These are phyloP conservation scores for Melipona beecheii DNA, from an alignment of 2,888 invertebrate genomes.

Conservation along the genomic window DNA sequence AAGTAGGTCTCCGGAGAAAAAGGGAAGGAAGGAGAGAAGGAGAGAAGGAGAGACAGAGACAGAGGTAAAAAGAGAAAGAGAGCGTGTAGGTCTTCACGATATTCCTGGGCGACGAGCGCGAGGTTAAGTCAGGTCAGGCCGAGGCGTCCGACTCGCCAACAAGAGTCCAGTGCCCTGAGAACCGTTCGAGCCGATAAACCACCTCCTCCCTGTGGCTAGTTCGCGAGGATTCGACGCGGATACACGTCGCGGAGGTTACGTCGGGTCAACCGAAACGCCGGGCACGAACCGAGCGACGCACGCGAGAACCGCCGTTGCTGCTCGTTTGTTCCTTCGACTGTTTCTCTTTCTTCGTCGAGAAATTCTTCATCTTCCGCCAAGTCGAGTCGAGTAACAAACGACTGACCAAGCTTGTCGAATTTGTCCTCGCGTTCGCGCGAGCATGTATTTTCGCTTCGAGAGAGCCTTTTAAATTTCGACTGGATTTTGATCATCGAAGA, in stretches of 20 bases:
- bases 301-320: conserved; percentile 59
- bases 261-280: conserved; percentile 71
- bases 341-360: neutral
- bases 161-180: conserved; percentile 69
- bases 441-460: neutral
- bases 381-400: neutral
- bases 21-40: neutral
- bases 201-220: conserved; percentile 50
- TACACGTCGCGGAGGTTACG: conserved; percentile 71
- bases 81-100: conserved; percentile 34
- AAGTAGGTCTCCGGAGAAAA: conserved; percentile 40
- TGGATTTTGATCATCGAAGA: too few relatives aligned
- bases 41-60: neutral
- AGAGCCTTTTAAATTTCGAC: neutral
- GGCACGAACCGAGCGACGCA: conserved; percentile 67
- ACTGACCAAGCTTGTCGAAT: neutral
- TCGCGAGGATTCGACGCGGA: conserved; percentile 70
- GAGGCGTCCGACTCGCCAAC: conserved; percentile 47
- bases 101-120: conserved; percentile 60
- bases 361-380: neutral
- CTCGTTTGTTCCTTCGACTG: conserved; percentile 30
- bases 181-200: conserved; percentile 71
- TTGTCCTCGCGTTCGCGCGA: neutral
- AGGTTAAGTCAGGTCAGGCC: conserved; percentile 66
- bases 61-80: neutral